phyloP scores from a whole-genome alignment of 2,888 invertebrate genomes.

The Lepidonotus clava region DNA sequence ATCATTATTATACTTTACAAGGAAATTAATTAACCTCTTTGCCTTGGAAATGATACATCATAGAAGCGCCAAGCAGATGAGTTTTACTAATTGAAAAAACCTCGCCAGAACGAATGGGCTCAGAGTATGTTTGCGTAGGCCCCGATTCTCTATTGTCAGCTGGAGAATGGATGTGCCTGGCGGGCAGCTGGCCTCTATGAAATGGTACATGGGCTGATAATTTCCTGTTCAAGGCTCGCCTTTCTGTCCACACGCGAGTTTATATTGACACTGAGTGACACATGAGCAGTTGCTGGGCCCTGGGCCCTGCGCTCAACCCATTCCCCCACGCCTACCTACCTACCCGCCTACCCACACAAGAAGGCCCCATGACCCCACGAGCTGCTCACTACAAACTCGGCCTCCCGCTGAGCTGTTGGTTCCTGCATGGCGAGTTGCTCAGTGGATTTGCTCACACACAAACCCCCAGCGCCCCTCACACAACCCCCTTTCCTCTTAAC shows the following conservation, averaged over 20 bases:
- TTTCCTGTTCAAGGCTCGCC: conserved; percentile 30
- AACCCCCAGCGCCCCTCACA: too few species aligned
- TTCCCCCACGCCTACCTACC: neutral
- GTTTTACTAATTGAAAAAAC: neutral
- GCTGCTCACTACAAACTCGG: too few species aligned
- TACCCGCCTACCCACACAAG: neutral
- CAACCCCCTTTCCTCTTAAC: too few species aligned
- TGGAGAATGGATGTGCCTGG: neutral
- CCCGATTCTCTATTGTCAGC: neutral
- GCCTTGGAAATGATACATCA: too few species aligned
- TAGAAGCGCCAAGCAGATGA: too few species aligned
- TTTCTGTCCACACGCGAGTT: conserved; percentile 22
- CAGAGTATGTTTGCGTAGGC: neutral
- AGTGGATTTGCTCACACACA: too few species aligned
- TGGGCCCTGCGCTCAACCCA: neutral
- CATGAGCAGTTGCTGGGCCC: neutral
- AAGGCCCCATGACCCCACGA: neutral
- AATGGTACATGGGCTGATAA: conserved; percentile 12
- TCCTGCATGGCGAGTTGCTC: too few species aligned
- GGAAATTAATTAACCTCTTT: too few species aligned
- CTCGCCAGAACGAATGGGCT: neutral
- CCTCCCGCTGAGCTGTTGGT: too few species aligned
- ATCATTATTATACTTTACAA: too few species aligned
- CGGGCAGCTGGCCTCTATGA: neutral
- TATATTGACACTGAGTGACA: conserved; percentile 13